These are phyloP conservation scores for Oceanodroma tethys DNA, from an alignment of 2,113 vertebrate species.

Conservation along the genomic window DNA sequence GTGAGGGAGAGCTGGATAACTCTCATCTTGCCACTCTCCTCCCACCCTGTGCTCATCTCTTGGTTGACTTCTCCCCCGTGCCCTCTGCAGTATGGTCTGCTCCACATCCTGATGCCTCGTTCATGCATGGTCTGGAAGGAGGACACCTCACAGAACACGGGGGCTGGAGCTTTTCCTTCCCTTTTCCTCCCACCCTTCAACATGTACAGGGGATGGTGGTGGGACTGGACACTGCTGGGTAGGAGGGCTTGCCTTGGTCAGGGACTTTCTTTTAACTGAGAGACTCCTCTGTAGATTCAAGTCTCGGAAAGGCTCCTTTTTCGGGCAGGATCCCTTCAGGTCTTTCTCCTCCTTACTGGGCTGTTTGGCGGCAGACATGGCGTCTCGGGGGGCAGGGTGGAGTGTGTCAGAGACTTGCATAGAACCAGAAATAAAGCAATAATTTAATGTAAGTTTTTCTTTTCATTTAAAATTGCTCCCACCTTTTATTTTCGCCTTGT, in stretches of 20 bases:
- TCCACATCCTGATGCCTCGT: background rate
- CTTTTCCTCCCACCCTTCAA: background rate
- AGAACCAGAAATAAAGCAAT: slow-evolving; percentile 62
- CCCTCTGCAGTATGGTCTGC: background rate
- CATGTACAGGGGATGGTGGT: background rate
- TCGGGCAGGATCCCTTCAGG: slow-evolving; percentile 16
- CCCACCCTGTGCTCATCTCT: background rate
- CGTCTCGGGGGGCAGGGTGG: background rate
- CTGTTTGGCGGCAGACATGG: background rate
- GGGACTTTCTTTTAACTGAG: background rate
- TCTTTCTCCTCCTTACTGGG: background rate
- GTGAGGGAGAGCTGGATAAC: background rate
- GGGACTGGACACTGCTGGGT: background rate
- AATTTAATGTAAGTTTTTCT: slow-evolving; percentile 42
- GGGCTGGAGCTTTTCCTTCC: background rate
- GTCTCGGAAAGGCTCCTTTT: background rate
- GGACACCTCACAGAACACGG: background rate
- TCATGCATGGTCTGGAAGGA: background rate
- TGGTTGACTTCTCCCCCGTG: background rate
- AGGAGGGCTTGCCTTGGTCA: background rate
- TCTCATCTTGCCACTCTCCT: background rate
- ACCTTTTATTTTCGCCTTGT: background rate
- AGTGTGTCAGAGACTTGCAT: slow-evolving; percentile 1
- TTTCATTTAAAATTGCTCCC: background rate
- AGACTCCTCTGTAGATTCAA: background rate